A percentile compares a stretch with the other conserved stretches of the same genome.
Evolutionary conservation across 2,888 invertebrate species (phyloP).

Genomic region (Eristalinus sepulchralis): DNA sequence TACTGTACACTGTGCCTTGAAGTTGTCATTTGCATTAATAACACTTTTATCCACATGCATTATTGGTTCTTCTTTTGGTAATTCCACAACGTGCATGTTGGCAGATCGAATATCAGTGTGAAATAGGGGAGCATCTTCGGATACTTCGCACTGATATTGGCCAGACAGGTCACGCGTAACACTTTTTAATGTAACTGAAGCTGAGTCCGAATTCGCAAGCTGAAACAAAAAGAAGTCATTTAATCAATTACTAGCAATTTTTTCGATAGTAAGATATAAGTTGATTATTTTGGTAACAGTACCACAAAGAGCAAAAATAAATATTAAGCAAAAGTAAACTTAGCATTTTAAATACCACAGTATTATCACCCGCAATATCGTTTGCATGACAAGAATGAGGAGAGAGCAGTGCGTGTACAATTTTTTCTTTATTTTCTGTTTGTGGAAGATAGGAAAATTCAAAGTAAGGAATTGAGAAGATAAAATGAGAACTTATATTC

Average conservation of each 20-base stretch:
- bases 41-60: slow-evolving; percentile 82
- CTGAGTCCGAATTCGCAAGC: slow-evolving; percentile 82
- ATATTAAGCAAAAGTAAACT: too few relatives aligned
- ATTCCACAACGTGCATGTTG: slow-evolving; percentile 83
- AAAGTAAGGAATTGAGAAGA: too few relatives aligned
- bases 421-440: too few relatives aligned
- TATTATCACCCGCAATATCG: too few relatives aligned
- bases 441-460: too few relatives aligned
- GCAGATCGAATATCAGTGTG: slow-evolving; percentile 83
- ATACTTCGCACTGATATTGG: slow-evolving; percentile 83
- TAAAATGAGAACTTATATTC: too few relatives aligned
- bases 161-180: slow-evolving; percentile 83
- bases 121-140: slow-evolving; percentile 83
- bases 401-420: too few relatives aligned
- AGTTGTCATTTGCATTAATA: slow-evolving; percentile 81
- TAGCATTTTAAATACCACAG: too few relatives aligned
- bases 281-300: too few relatives aligned
- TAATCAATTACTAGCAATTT: background rate
- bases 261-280: background rate
- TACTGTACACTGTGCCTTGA: slow-evolving; percentile 83
- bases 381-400: too few relatives aligned
- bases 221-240: slow-evolving; percentile 72
- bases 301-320: too few relatives aligned
- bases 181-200: slow-evolving; percentile 82
- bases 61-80: slow-evolving; percentile 82